Conservation (phyloP, 1,140 invertebrate genomes). For the Apis dorsata region DNA sequence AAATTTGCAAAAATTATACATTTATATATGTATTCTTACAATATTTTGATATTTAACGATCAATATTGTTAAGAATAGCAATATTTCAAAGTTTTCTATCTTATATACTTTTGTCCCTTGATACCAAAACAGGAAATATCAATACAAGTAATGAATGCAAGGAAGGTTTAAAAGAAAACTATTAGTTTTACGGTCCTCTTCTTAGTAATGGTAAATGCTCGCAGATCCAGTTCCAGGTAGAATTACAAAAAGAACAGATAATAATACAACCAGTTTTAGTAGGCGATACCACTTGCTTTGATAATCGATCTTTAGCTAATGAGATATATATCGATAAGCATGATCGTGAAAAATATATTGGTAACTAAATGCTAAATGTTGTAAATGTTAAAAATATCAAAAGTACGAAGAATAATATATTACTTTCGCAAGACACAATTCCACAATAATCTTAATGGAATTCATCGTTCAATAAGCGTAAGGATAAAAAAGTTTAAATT, state of each 20-base stretch:
- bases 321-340: not conserved
- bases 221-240: slow-evolving; percentile 17
- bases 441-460: too few relatives aligned
- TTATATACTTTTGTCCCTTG: not conserved
- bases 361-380: too few relatives aligned
- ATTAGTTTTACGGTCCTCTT: slow-evolving; percentile 16
- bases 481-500: too few relatives aligned
- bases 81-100: too few relatives aligned
- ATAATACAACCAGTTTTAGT: slow-evolving; percentile 18
- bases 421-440: too few relatives aligned
- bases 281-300: not conserved
- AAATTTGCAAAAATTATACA: not conserved
- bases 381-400: too few relatives aligned
- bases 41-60: too few relatives aligned
- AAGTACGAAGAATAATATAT: not conserved
- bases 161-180: not conserved
- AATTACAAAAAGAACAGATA: not conserved
- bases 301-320: slow-evolving; percentile 14
- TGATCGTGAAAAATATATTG: not conserved
- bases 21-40: not conserved
- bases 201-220: slow-evolving; percentile 17
- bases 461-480: too few relatives aligned
- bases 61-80: too few relatives aligned
- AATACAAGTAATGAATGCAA: not conserved
- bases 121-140: not conserved